phyloP scores from a whole-genome alignment of 2,113 vertebrate genomes.

The Zonotrichia leucophrys region DNA sequence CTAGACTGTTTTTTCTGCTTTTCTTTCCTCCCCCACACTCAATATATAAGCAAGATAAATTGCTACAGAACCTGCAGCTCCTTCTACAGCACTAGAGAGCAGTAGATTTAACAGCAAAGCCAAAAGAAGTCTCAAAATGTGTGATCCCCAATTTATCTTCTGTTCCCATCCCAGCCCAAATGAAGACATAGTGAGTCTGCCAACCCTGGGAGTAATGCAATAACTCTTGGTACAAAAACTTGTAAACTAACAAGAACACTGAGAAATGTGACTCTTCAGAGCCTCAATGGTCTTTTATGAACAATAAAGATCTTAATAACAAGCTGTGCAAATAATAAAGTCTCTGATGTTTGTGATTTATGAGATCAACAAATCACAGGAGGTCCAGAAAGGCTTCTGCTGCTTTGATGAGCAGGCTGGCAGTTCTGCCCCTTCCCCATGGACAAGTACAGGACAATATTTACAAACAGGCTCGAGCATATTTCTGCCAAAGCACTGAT shows the following conservation, averaged over 20 bases:
- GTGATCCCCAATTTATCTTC: not conserved
- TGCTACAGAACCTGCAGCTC: not conserved
- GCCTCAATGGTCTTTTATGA: not conserved
- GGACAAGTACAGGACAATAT: not conserved
- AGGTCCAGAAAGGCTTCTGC: not conserved
- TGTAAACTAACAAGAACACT: not conserved
- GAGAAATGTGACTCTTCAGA: not conserved
- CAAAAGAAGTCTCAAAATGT: not conserved
- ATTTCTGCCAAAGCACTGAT: not conserved
- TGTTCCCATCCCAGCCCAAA: not conserved
- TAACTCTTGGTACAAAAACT: not conserved
- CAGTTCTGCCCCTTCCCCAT: not conserved
- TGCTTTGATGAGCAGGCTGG: not conserved
- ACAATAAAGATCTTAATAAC: not conserved
- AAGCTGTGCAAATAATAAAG: not conserved
- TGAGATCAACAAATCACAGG: not conserved
- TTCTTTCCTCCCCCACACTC: accelerated
- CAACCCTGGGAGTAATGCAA: not conserved
- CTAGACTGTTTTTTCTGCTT: not conserved
- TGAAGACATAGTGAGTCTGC: not conserved
- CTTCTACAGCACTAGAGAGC: not conserved
- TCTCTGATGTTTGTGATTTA: not conserved
- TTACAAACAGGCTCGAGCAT: not conserved
- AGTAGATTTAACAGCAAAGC: not conserved
- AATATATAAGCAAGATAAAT: not conserved